Evolutionary conservation across 2,888 invertebrate genomes (phyloP), one percentile per base, ranked within the genome.

Genomic region (Microctonus aethiopoides): DNA sequence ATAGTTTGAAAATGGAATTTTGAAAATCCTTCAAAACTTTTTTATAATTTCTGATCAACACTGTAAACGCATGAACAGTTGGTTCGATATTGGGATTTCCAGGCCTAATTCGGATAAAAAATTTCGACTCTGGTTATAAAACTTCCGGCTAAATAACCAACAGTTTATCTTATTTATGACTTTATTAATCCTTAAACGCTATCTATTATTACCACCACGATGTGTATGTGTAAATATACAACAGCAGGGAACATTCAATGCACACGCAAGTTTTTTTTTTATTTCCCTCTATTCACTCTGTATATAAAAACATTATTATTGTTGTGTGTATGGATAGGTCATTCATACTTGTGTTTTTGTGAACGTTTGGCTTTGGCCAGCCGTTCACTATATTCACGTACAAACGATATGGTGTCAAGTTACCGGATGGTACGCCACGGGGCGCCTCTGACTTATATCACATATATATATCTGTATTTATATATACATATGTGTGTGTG

Each of bases 131-230:
- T n/a, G n/a, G 16, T 46, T 46, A 46, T 46, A 46, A 46, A 16
- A 46, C 46, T 46, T 46, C 29, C 56, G 39, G 29, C 16, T 29
- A 41, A 41, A 64, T 65, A 54, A 70, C 76, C 78, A 78, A 76
- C 75, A 83, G 81, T 80, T 80, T 80, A 75, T 75, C 79, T 82
- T 84, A 86, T 86, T 86, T 86, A 86, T 86, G 83, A 83, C 85
- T 85, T 83, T 86, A 86, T 86, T 86, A 86, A 86, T 86, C 85
- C 85, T 86, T 86, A 86, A 86, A 86, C 84, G 83, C 83, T 85
- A 86, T 85, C 85, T 85, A 85, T 85, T 85, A 86, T 85, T 85
- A 83, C 81, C 64, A 64, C n/a, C 13, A 34, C 9, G 39, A 16
- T 20, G 20, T 6, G 46, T 1, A 36, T 36, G 10, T 46, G 5